Base-by-base conservation (phyloP, 2,888 invertebrate species). In the Crocallis elinguaria region DNA sequence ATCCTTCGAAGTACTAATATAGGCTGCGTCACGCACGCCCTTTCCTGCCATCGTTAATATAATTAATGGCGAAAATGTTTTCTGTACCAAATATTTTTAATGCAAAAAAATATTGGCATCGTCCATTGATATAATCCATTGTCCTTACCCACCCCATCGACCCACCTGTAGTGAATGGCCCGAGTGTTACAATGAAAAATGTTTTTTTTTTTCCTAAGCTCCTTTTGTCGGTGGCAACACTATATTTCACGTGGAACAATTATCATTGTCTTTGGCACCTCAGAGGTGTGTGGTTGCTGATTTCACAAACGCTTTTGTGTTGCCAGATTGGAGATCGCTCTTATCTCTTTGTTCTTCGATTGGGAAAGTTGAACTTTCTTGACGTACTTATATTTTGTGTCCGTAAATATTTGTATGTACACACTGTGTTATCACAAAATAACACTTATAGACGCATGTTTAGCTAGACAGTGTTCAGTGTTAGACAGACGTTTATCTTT, bases 241-340 rank as follows among this genome's bases (percentile, higher is more conserved):
- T 87, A 91, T 90, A 90, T 88, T 86, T 90, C 88, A 89, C 78
- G 79, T 84, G 84, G 88, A 85, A 90, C 91, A 90, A 90, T 90
- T 89, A 90, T 85, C 90, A 89, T 91, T 90, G 91, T 91, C 87
- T 91, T 90, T 90, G 85, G 79, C 90, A 88, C 88, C 88, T 87
- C 60, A 73, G 76, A 73, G 72, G 49, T 57, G 56, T 51, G 60
- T 36, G 60, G 58, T 60, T 65, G 72, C 66, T 73, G 70, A 69
- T 66, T 67, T 64, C 63, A 54, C 37, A 33, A 38, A 43, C 38
- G 48, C 38, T 54, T 50, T 52, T 54, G 46, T 52, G 46, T 54
- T 48, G 48, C 46, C 51, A 53, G 66, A 63, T 66, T 69, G 56
- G 49, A 29, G 42, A 45, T 50, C 8, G 30, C 32, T 55, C 49